phyloP scores from a whole-genome alignment of 2,113 vertebrate species.

The Nettapus auritus region DNA sequence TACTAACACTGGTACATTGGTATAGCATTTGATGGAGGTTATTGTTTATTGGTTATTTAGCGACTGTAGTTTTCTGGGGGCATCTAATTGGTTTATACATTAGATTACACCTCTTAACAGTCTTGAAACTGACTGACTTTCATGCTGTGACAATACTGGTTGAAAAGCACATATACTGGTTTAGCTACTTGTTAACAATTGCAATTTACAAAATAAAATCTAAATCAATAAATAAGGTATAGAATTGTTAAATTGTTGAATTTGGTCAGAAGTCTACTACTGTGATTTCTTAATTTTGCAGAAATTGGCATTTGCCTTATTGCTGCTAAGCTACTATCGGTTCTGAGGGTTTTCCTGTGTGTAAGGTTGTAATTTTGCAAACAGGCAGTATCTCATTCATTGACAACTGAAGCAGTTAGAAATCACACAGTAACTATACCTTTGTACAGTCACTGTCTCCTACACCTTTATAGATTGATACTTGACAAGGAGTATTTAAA shows the following conservation, averaged over 20 bases:
- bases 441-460: slow-evolving; percentile 40
- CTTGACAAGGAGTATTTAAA: slow-evolving; percentile 50
- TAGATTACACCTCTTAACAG: slow-evolving; percentile 89
- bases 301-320: slow-evolving; percentile 71
- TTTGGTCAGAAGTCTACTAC: slow-evolving; percentile 79
- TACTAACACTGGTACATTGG: slow-evolving; percentile 95
- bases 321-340: slow-evolving; percentile 72
- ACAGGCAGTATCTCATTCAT: slow-evolving; percentile 65
- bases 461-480: slow-evolving; percentile 52
- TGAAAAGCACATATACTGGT: slow-evolving; percentile 79
- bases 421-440: slow-evolving; percentile 45
- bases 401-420: slow-evolving; percentile 72
- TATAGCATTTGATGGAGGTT: slow-evolving; percentile 90
- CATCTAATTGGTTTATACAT: slow-evolving; percentile 86
- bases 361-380: slow-evolving; percentile 68
- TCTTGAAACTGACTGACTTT: slow-evolving; percentile 86
- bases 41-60: slow-evolving; percentile 86
- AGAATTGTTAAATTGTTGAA: slow-evolving; percentile 72
- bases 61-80: slow-evolving; percentile 83
- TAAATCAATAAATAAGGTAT: slow-evolving; percentile 78
- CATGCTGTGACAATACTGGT: slow-evolving; percentile 81
- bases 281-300: slow-evolving; percentile 65
- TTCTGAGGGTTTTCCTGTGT: slow-evolving; percentile 62
- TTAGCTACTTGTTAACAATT: slow-evolving; percentile 78
- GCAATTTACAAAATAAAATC: slow-evolving; percentile 74